A percentile compares a stretch with the other conserved stretches of the same genome.
phyloP scores from a whole-genome alignment of 2,113 vertebrate genomes.

The Microcebus lehilahytsara region DNA sequence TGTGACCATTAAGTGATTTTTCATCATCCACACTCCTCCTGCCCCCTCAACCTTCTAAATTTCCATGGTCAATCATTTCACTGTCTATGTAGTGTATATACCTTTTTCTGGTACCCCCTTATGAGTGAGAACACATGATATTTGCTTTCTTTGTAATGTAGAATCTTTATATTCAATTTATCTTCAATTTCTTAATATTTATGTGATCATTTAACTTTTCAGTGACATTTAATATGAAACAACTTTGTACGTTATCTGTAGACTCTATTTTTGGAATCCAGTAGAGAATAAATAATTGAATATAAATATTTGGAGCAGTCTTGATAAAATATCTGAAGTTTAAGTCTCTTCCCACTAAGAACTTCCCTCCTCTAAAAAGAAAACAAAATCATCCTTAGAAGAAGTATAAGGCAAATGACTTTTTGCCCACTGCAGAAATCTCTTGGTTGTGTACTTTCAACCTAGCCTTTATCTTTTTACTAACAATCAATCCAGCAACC shows the following conservation, averaged over 20 bases:
- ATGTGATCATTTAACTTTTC: not conserved
- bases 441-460: not conserved
- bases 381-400: not conserved
- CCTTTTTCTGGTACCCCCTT: too few species aligned
- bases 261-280: not conserved
- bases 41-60: too few species aligned
- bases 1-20: too few species aligned
- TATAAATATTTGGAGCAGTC: not conserved
- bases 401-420: not conserved
- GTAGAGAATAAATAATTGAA: not conserved
- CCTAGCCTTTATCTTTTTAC: not conserved
- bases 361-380: not conserved
- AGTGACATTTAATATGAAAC: not conserved
- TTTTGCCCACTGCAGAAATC: not conserved
- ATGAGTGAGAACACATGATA: not conserved
- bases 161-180: not conserved
- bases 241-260: not conserved
- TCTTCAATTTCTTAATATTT: not conserved
- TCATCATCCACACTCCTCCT: too few species aligned
- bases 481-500: not conserved
- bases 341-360: not conserved
- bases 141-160: not conserved
- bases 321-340: not conserved
- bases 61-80: too few species aligned
- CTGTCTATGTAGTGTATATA: too few species aligned